Evolutionary conservation across 2,113 vertebrate genomes (phyloP).

Genomic region (Chamaea fasciata): DNA sequence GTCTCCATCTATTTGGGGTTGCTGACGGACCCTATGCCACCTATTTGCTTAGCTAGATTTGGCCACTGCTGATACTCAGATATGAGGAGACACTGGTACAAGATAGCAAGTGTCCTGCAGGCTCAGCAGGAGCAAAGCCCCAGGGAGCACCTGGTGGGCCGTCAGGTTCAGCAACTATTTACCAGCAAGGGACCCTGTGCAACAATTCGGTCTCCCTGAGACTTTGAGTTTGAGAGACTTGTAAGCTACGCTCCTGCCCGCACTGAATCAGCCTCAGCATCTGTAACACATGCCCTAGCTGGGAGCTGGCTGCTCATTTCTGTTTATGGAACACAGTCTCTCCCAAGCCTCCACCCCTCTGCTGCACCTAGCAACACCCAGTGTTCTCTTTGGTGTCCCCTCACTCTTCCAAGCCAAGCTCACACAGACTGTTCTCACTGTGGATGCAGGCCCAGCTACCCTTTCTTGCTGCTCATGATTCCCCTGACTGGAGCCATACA

Average conservation of each 20-base stretch:
- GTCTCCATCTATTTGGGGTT: not conserved
- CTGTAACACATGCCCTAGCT: not conserved
- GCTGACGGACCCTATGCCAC: not conserved
- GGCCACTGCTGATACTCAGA: not conserved
- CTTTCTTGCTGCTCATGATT: not conserved
- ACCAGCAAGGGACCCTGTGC: not conserved
- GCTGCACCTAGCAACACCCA: not conserved
- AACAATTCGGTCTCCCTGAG: rapidly evolving
- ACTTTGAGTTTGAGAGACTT: not conserved
- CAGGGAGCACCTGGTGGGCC: not conserved
- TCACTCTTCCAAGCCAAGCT: not conserved
- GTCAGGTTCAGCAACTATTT: not conserved
- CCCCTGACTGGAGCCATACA: rapidly evolving
- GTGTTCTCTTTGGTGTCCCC: not conserved
- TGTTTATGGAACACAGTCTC: not conserved
- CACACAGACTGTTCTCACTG: not conserved
- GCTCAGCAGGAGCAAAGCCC: not conserved
- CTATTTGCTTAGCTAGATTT: not conserved
- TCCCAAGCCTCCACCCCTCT: not conserved
- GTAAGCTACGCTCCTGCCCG: not conserved
- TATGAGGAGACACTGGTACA: not conserved
- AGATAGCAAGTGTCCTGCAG: not conserved
- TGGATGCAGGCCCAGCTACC: not conserved
- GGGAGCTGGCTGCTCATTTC: not conserved
- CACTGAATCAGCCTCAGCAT: not conserved